Conservation (phyloP, 2,797 vertebrate genomes). For the Bufotes viridis region DNA sequence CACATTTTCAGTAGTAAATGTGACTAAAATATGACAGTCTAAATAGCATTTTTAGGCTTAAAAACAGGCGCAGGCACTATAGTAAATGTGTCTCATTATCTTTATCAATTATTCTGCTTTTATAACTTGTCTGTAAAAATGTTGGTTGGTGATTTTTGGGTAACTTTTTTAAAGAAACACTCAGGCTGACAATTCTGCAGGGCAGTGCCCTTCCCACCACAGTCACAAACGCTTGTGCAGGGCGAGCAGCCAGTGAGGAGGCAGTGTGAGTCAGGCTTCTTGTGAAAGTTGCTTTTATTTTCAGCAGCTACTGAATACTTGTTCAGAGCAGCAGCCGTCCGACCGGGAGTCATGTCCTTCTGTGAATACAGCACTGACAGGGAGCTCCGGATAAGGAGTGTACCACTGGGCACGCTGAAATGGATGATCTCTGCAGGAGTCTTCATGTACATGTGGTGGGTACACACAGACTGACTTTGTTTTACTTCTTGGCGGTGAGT, state of each 20-base stretch:
- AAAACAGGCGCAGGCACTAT: no score
- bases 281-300: conserved; percentile 31
- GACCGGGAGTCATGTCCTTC: not conserved
- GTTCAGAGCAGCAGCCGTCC: not conserved
- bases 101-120: no score
- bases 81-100: no score
- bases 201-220: not conserved
- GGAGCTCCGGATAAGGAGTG: conserved; percentile 76
- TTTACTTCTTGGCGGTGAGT: not conserved
- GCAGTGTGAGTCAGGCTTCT: not conserved
- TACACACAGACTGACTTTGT: not conserved
- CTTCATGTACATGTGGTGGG: conserved; percentile 80
- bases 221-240: not conserved
- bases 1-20: no score
- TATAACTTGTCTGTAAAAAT: no score
- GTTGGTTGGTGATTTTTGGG: no score
- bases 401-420: conserved; percentile 77
- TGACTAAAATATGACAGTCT: no score
- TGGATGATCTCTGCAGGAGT: conserved; percentile 74
- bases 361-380: conserved; percentile 79
- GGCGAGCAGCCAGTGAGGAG: not conserved
- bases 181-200: no score
- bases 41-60: no score
- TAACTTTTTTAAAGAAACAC: no score
- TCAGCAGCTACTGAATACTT: conserved; percentile 16